Evolutionary conservation across 1,140 invertebrate genomes (phyloP).

Genomic region (Idris sp.): DNA sequence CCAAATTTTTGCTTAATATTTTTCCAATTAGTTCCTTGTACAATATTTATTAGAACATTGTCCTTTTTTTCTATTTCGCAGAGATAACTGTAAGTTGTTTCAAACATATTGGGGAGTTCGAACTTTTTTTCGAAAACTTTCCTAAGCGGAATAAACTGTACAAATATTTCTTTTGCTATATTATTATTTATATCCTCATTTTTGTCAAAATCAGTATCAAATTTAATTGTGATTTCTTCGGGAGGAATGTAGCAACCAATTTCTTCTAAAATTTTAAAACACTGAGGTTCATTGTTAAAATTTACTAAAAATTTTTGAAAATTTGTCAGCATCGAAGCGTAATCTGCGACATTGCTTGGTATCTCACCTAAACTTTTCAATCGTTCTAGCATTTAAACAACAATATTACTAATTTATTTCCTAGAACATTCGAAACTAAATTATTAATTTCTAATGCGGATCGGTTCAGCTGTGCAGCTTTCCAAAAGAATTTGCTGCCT

Average conservation of each 20-base stretch:
- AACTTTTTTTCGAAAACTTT: no score
- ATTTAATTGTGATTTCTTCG: background rate
- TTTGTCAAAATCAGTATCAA: background rate
- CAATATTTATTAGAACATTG: background rate
- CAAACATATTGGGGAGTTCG: background rate
- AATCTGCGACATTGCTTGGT: background rate
- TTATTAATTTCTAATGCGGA: no score
- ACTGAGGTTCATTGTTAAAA: background rate
- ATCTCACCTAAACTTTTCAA: no score
- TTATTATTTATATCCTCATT: no score
- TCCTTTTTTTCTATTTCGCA: slow-evolving; percentile 1
- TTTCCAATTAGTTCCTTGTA: background rate
- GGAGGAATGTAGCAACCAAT: background rate
- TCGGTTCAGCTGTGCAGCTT: no score
- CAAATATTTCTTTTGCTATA: no score
- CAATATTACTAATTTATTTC: no score
- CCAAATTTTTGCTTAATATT: background rate
- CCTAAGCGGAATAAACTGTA: no score
- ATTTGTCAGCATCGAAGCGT: background rate
- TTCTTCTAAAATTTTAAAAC: background rate
- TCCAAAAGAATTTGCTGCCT: no score
- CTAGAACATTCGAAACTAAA: no score
- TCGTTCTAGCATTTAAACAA: no score
- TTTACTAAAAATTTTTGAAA: background rate
- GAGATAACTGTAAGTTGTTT: background rate